Evolutionary conservation across 2,113 vertebrate genomes (phyloP).

Genomic region (Haemorhous mexicanus): DNA sequence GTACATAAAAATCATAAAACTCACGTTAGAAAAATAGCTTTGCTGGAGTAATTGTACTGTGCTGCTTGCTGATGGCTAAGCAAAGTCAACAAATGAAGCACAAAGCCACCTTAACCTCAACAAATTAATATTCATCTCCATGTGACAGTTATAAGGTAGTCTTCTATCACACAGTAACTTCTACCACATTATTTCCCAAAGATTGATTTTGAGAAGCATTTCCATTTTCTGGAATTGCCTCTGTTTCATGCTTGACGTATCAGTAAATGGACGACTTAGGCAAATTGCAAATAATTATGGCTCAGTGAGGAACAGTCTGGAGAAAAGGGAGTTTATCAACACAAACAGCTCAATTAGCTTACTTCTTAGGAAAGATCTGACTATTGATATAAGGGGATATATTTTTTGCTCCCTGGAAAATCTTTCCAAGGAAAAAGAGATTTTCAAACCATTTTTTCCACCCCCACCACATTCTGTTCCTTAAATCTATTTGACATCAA

Average conservation of each 20-base stretch:
- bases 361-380: constrained; percentile 90
- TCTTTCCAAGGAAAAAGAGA: background rate
- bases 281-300: constrained; percentile 99
- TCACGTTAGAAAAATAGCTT: constrained; percentile 75
- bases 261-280: constrained; percentile 99
- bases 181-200: constrained; percentile 92
- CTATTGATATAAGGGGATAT: constrained; percentile 79
- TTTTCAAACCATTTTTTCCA: constrained; percentile 2
- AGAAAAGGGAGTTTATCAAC: constrained; percentile 93
- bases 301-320: constrained; percentile 90
- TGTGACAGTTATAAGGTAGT: constrained; percentile 87
- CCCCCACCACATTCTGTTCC: background rate
- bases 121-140: constrained; percentile 90
- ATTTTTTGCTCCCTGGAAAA: constrained; percentile 58
- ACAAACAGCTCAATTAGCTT: constrained; percentile 98
- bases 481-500: constrained; percentile 39
- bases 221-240: constrained; percentile 99
- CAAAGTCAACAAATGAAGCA: constrained; percentile 85
- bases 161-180: constrained; percentile 88
- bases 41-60: constrained; percentile 76
- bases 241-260: constrained; percentile 99
- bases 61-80: constrained; percentile 77
- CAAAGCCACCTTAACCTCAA: constrained; percentile 83
- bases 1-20: constrained; percentile 85
- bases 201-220: constrained; percentile 90